A percentile compares a stretch with the other conserved stretches of the same genome.
phyloP scores from a whole-genome alignment of 2,888 invertebrate species.

The Xestia ashworthii region DNA sequence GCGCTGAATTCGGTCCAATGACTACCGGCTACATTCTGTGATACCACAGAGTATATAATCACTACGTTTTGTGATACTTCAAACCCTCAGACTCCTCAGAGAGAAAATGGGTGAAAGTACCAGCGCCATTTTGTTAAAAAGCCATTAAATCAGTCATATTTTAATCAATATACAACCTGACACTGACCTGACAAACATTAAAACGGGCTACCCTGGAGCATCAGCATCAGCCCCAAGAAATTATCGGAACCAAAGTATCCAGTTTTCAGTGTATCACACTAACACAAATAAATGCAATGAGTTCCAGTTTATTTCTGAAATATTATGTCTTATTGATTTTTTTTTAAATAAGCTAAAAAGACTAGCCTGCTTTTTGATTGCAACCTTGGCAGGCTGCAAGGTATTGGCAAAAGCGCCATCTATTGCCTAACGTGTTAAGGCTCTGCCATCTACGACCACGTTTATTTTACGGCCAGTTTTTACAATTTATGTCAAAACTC shows the following conservation, averaged over 20 bases:
- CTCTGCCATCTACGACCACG: slow-evolving; percentile 9
- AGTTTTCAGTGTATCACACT: background rate
- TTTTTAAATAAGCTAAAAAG: background rate
- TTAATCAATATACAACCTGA: too few relatives aligned
- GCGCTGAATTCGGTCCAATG: too few relatives aligned
- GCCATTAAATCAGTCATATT: too few relatives aligned
- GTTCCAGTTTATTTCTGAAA: background rate
- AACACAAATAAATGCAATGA: background rate
- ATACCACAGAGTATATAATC: too few relatives aligned
- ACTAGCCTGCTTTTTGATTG: background rate
- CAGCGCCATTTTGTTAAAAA: too few relatives aligned
- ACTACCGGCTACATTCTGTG: too few relatives aligned
- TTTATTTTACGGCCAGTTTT: slow-evolving; percentile 3
- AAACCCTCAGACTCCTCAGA: too few relatives aligned
- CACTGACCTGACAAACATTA: too few relatives aligned
- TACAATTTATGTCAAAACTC: slow-evolving; percentile 7
- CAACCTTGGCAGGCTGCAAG: background rate
- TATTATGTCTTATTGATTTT: background rate
- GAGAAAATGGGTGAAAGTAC: too few relatives aligned
- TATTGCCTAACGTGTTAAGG: background rate
- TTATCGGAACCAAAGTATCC: background rate
- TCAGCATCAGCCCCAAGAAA: background rate
- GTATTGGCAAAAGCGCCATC: slow-evolving; percentile 42
- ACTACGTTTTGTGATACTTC: too few relatives aligned
- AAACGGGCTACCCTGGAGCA: too few relatives aligned